phyloP scores from a whole-genome alignment of 2,888 invertebrate species.

The Hartigia nigra region DNA sequence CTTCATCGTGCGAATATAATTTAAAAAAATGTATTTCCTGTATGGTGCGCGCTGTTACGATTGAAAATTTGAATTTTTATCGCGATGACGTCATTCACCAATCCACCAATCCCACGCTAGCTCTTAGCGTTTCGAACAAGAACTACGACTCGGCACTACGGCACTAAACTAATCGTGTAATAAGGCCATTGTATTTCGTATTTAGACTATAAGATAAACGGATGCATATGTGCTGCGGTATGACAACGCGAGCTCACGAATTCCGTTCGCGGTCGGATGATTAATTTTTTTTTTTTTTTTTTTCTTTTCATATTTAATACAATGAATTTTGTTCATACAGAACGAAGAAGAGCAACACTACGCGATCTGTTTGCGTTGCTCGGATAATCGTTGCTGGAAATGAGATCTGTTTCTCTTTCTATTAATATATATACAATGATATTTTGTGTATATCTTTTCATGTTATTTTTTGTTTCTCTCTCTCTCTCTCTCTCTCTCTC shows the following conservation, averaged over 20 bases:
- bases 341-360: background rate
- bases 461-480: too few relatives aligned
- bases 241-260: background rate
- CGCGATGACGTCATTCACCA: background rate
- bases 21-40: background rate
- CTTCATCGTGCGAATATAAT: background rate
- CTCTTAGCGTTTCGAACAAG: slow-evolving; percentile 24
- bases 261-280: background rate
- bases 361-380: background rate
- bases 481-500: too few relatives aligned
- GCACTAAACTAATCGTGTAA: slow-evolving; percentile 42
- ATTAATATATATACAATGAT: background rate
- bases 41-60: background rate
- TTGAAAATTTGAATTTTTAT: background rate
- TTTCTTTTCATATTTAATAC: background rate
- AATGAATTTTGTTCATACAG: background rate
- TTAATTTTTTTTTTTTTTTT: background rate
- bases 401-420: background rate
- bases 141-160: slow-evolving; percentile 39
- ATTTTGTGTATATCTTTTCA: background rate
- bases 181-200: slow-evolving; percentile 62
- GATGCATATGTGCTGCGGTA: background rate
- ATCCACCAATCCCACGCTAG: slow-evolving; percentile 2
- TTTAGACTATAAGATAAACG: slow-evolving; percentile 40
- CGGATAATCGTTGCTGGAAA: background rate